Percentiles rank a stretch among this genome's conserved stretches.
Evolutionary conservation across 1,140 invertebrate species (phyloP).

Genomic region (Thaumetopoea pityocampa): DNA sequence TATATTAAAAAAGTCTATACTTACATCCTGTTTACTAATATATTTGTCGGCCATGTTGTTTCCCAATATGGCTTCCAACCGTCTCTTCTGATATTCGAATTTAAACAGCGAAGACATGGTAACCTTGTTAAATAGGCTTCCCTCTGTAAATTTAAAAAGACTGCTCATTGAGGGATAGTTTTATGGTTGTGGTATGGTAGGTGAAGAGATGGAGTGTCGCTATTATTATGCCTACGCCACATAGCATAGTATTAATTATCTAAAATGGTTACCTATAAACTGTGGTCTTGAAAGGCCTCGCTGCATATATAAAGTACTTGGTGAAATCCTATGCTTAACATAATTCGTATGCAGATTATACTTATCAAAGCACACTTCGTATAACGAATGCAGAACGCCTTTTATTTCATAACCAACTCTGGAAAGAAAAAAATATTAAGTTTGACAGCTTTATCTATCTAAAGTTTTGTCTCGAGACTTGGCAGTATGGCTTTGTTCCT

Average conservation of each 20-base stretch:
- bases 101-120: constrained; percentile 38
- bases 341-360: constrained; percentile 27
- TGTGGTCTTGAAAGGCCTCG: constrained; percentile 18
- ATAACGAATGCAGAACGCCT: constrained; percentile 27
- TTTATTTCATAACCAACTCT: constrained; percentile 46
- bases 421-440: constrained; percentile 9
- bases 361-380: constrained; percentile 48
- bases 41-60: constrained; percentile 30
- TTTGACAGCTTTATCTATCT: too few relatives aligned
- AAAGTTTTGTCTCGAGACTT: too few relatives aligned
- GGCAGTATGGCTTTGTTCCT: too few relatives aligned
- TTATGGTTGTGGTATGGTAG: too few relatives aligned
- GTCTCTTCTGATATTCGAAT: constrained; percentile 27
- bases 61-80: constrained; percentile 33
- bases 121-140: constrained; percentile 36
- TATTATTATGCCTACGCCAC: too few relatives aligned
- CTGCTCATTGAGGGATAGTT: too few relatives aligned
- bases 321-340: constrained; percentile 37
- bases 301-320: constrained; percentile 25
- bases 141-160: constrained; percentile 28
- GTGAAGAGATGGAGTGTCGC: too few relatives aligned
- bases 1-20: not conserved
- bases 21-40: constrained; percentile 39
- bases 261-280: constrained; percentile 34
- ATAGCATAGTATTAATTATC: not conserved